Percentiles rank a stretch among this genome's conserved stretches.
Conservation (phyloP, 1,140 invertebrate species). For the Diuraphis noxia region DNA sequence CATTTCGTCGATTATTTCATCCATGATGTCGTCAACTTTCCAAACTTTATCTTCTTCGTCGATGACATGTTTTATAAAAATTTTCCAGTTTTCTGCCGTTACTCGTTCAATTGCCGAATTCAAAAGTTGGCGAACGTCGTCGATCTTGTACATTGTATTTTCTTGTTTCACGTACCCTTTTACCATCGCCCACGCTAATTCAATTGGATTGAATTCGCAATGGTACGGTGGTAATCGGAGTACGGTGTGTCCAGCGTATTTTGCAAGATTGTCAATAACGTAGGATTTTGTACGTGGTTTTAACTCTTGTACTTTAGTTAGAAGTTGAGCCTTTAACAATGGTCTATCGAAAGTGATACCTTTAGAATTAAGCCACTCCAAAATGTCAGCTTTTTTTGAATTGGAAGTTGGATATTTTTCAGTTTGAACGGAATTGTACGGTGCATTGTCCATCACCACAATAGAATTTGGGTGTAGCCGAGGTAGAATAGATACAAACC, state of each 20-base stretch:
- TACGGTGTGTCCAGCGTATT: slow-evolving; percentile 51
- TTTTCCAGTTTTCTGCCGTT: background rate
- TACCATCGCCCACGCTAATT: too few species aligned
- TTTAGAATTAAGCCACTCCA: background rate
- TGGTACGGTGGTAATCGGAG: too few species aligned
- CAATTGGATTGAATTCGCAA: too few species aligned
- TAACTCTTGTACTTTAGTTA: background rate
- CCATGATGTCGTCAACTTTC: background rate
- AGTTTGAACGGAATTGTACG: too few species aligned
- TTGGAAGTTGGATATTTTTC: background rate
- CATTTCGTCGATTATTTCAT: background rate
- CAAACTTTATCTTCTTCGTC: slow-evolving; percentile 3
- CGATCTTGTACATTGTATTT: too few species aligned
- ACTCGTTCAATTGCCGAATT: background rate
- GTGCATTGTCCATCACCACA: too few species aligned
- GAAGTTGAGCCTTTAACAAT: background rate
- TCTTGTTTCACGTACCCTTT: too few species aligned
- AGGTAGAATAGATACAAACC: too few species aligned
- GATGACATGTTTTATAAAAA: slow-evolving; percentile 1
- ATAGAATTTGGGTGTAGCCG: too few species aligned
- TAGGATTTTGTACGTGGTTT: slow-evolving; percentile 30
- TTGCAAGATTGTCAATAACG: slow-evolving; percentile 56
- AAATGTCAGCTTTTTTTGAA: background rate
- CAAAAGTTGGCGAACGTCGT: background rate
- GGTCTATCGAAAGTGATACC: background rate